A percentile compares a stretch with the other conserved stretches of the same genome.
Evolutionary conservation across 2,797 vertebrate species (phyloP).

Genomic region (Nyctibius grandis): DNA sequence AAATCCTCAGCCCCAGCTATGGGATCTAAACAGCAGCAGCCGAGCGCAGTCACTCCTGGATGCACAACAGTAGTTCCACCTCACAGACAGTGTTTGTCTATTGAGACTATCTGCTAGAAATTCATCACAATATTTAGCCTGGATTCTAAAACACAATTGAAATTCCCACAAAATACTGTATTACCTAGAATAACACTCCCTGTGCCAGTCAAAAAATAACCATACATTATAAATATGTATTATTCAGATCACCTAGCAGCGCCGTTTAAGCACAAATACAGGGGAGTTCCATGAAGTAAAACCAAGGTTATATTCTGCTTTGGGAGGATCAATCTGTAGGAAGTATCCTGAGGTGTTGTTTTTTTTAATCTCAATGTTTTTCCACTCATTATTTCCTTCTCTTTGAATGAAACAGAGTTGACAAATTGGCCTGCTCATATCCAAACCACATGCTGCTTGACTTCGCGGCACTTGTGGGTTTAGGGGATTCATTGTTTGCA

Average conservation of each 20-base stretch:
- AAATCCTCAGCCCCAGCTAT: not conserved
- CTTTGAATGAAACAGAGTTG: conserved; percentile 54
- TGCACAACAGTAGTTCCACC: not conserved
- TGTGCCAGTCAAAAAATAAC: conserved; percentile 16
- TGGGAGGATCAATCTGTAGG: not conserved
- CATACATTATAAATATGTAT: not conserved
- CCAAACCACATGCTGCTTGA: conserved; percentile 61
- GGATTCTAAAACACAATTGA: conserved; percentile 29
- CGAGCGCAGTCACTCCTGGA: not conserved
- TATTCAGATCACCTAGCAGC: not conserved
- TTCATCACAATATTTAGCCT: conserved; percentile 50
- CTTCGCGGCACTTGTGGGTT: conserved; percentile 63
- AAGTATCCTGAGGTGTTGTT: not conserved
- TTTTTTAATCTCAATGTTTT: conserved; percentile 47
- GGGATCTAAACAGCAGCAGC: not conserved
- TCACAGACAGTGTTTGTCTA: not conserved
- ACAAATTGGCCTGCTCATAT: conserved; percentile 53
- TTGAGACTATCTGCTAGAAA: conserved; percentile 41
- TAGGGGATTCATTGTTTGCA: conserved; percentile 57
- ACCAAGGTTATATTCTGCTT: not conserved
- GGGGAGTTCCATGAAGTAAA: not conserved
- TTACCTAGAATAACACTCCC: conserved; percentile 30
- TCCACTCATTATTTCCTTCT: conserved; percentile 41
- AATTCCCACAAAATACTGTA: conserved; percentile 31
- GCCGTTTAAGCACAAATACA: not conserved